Percentiles rank a stretch among this genome's conserved stretches.
Evolutionary conservation across 2,797 vertebrate genomes (phyloP).

Genomic region (Okamejei kenojei): DNA sequence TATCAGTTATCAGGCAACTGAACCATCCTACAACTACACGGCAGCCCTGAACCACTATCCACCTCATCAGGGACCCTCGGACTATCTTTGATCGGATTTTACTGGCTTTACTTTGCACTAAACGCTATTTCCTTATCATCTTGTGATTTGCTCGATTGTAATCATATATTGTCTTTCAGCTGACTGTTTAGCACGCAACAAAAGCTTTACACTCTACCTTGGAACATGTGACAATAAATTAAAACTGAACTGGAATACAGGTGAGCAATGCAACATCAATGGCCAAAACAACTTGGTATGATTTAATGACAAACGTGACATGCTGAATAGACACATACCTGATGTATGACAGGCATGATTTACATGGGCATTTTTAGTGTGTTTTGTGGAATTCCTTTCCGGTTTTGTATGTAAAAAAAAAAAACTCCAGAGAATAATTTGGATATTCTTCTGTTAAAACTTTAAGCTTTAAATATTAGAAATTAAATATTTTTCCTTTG

Average conservation of each 20-base stretch:
- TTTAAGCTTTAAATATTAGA: background rate
- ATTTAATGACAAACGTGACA: background rate
- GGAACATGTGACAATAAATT: too few relatives aligned
- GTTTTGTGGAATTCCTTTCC: background rate
- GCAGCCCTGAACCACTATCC: too few relatives aligned
- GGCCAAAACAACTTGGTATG: background rate
- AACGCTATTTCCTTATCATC: too few relatives aligned
- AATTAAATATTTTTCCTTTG: background rate
- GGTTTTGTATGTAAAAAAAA: background rate
- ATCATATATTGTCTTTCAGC: too few relatives aligned
- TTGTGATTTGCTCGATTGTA: too few relatives aligned
- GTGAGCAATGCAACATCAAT: background rate
- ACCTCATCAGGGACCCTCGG: too few relatives aligned
- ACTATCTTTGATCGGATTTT: too few relatives aligned
- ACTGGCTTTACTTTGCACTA: too few relatives aligned
- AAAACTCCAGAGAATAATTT: background rate
- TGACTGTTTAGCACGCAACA: too few relatives aligned
- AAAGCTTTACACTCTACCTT: too few relatives aligned
- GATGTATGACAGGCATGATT: background rate
- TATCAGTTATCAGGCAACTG: too few relatives aligned
- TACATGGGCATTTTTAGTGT: background rate
- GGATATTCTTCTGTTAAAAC: background rate
- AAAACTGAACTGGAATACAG: background rate
- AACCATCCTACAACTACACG: too few relatives aligned
- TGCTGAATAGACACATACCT: background rate